These are phyloP conservation scores for Stenotaenia linearis DNA, from an alignment of 2,888 invertebrate species.

Conservation along the genomic window DNA sequence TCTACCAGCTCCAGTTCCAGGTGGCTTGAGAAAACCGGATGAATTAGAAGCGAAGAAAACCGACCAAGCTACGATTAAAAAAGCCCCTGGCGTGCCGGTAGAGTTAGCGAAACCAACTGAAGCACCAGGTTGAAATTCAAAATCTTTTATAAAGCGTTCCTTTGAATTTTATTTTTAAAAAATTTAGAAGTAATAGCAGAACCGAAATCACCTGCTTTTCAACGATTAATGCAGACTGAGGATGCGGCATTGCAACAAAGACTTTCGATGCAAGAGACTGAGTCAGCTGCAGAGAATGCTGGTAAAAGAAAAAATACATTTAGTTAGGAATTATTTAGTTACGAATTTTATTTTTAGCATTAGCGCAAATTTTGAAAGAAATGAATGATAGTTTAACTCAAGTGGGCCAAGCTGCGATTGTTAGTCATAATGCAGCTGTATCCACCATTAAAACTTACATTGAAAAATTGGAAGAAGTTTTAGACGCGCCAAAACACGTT, in stretches of 20 bases:
- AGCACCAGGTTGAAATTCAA: neutral
- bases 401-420: slow-evolving; percentile 7
- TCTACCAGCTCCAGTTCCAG: neutral
- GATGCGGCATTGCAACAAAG: slow-evolving; percentile 22
- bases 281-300: slow-evolving; percentile 30
- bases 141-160: no score
- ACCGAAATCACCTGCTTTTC: neutral
- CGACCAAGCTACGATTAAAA: neutral
- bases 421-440: slow-evolving; percentile 27
- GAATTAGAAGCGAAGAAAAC: neutral
- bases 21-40: neutral
- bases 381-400: slow-evolving; percentile 30
- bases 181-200: neutral
- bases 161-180: no score
- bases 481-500: neutral
- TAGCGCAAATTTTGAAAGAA: slow-evolving; percentile 35
- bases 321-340: neutral
- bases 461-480: slow-evolving; percentile 19
- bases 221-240: slow-evolving; percentile 17
- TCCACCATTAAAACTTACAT: slow-evolving; percentile 27
- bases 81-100: neutral
- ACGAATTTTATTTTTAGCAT: slow-evolving; percentile 29
- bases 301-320: neutral
- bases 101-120: neutral
- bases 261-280: slow-evolving; percentile 8